Conservation (phyloP, 2,888 invertebrate species). For the Chrysolina oricalcia region DNA sequence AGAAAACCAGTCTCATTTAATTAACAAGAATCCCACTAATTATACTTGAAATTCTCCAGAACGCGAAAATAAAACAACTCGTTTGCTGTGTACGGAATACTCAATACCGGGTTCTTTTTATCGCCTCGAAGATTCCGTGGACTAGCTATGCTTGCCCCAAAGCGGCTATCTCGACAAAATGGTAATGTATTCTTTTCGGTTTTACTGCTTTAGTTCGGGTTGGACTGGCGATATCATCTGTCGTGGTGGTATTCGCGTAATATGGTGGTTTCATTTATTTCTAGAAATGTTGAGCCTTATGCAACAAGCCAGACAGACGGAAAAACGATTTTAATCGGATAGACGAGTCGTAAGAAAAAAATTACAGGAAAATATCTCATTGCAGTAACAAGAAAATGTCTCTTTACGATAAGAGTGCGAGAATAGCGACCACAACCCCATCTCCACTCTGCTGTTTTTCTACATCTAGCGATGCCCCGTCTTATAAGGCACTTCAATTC, state of each 20-base stretch:
- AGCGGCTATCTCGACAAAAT: not conserved
- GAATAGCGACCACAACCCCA: too few species aligned
- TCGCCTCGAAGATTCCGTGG: not conserved
- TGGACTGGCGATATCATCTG: not conserved
- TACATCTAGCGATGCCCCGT: too few species aligned
- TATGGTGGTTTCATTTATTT: not conserved
- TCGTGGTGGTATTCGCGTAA: not conserved
- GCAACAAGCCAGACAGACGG: too few species aligned
- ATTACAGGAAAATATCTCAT: too few species aligned
- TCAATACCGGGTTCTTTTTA: not conserved
- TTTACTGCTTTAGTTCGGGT: not conserved
- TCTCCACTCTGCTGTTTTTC: too few species aligned
- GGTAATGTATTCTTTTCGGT: not conserved
- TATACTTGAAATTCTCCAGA: not conserved
- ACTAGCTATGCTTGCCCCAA: not conserved
- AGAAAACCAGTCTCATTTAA: not conserved
- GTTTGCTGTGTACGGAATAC: constrained; percentile 2
- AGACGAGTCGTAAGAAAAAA: too few species aligned
- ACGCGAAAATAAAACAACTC: constrained; percentile 8
- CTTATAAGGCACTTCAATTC: too few species aligned
- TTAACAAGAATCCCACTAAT: constrained; percentile 12
- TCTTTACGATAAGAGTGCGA: too few species aligned
- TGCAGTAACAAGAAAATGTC: too few species aligned
- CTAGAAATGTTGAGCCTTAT: not conserved
- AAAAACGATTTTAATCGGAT: too few species aligned